Percentiles rank a stretch among this genome's conserved stretches.
These are phyloP conservation scores for Crossaster papposus DNA, from an alignment of 53 echinoderm and acorn worm genomes.

Conservation along the genomic window DNA sequence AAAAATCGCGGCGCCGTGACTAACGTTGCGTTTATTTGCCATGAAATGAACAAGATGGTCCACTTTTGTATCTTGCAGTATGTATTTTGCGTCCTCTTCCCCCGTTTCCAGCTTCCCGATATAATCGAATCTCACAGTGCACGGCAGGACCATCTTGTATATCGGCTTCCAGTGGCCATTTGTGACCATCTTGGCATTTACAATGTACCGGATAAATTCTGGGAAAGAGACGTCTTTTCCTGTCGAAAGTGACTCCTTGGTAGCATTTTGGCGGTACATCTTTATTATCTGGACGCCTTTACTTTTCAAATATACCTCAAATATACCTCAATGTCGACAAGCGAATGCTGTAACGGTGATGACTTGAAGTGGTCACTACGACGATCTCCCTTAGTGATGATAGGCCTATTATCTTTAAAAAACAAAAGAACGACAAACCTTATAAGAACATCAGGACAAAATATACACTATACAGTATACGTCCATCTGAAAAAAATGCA, in stretches of 20 bases:
- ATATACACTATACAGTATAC: too few relatives aligned
- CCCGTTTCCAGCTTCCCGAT: conserved; percentile 81
- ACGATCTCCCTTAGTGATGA: neutral
- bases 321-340: neutral
- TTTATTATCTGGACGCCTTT: conserved; percentile 59
- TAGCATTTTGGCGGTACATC: conserved; percentile 65
- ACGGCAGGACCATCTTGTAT: conserved; percentile 76
- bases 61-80: conserved; percentile 68
- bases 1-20: conserved; percentile 71
- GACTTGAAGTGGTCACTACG: neutral
- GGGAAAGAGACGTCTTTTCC: conserved; percentile 71
- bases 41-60: conserved; percentile 77
- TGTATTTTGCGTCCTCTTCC: conserved; percentile 69
- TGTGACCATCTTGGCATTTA: conserved; percentile 39
- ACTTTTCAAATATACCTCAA: conserved; percentile 42
- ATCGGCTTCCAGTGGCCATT: conserved; percentile 85
- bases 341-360: neutral
- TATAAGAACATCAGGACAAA: neutral
- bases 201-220: conserved; percentile 73
- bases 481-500: too few relatives aligned
- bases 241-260: conserved; percentile 56
- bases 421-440: neutral
- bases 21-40: conserved; percentile 57
- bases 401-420: neutral
- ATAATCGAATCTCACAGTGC: conserved; percentile 73